Conservation (phyloP, 2,113 vertebrate species). For the Paratilapia polleni region DNA sequence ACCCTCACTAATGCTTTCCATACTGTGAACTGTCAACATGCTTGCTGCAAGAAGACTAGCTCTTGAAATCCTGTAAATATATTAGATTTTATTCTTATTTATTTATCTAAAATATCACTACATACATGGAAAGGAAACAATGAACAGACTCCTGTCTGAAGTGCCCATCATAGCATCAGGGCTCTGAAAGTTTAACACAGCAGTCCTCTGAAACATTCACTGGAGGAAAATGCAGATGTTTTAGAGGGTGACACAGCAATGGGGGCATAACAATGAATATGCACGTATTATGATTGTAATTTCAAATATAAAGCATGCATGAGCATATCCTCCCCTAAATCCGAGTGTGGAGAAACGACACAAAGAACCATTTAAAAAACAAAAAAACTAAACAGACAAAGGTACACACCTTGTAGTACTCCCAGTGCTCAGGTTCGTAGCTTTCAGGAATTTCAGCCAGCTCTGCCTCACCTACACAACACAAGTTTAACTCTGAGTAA, state of each 20-base stretch:
- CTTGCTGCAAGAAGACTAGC: too few species aligned
- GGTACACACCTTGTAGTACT: constrained; percentile 88
- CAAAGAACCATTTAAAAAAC: background rate
- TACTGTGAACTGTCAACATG: too few species aligned
- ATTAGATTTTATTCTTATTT: too few species aligned
- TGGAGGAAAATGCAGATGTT: background rate
- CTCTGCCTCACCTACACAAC: constrained; percentile 88
- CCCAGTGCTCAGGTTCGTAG: constrained; percentile 92
- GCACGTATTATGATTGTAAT: background rate
- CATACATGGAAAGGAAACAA: too few species aligned
- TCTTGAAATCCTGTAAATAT: too few species aligned
- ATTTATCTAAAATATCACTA: too few species aligned
- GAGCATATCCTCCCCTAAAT: background rate
- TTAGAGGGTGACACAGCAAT: background rate
- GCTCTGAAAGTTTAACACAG: background rate
- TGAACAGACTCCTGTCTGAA: background rate
- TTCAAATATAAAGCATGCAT: background rate
- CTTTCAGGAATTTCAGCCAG: constrained; percentile 90
- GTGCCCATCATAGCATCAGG: background rate
- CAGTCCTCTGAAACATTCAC: background rate
- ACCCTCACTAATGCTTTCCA: background rate
- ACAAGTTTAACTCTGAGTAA: background rate
- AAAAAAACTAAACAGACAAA: background rate
- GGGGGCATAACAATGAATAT: background rate
- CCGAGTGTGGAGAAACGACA: background rate